Percentiles rank a stretch among this genome's conserved stretches.
These are phyloP conservation scores for Criorhina ranunculi DNA, from an alignment of 2,888 invertebrate species.

Conservation along the genomic window DNA sequence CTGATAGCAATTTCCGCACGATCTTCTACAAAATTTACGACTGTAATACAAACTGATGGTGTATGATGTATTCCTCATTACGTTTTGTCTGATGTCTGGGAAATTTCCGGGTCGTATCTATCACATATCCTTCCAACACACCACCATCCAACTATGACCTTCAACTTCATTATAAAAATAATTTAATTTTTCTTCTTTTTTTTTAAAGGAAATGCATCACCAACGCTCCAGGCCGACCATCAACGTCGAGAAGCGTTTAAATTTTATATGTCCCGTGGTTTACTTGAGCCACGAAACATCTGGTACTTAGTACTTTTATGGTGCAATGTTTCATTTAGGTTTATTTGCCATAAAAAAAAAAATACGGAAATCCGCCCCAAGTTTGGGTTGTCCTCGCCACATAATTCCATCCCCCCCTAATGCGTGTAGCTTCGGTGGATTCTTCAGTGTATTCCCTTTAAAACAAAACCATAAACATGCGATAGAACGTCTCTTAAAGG, in stretches of 20 bases:
- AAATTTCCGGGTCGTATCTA: not conserved
- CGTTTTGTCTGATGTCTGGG: too few relatives aligned
- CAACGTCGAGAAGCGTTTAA: constrained; percentile 19
- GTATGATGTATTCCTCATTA: too few relatives aligned
- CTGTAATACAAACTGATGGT: too few relatives aligned
- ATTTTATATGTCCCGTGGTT: constrained; percentile 25
- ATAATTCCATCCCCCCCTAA: constrained; percentile 28
- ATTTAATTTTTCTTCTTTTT: constrained; percentile 44
- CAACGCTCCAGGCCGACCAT: too few relatives aligned
- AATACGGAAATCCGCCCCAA: not conserved
- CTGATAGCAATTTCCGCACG: too few relatives aligned
- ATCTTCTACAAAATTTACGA: too few relatives aligned
- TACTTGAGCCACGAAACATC: constrained; percentile 45
- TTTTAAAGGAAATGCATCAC: constrained; percentile 9
- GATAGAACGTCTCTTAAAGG: constrained; percentile 8
- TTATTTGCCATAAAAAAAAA: constrained; percentile 56
- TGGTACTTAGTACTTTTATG: constrained; percentile 40
- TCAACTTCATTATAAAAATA: constrained; percentile 21
- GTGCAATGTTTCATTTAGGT: constrained; percentile 65
- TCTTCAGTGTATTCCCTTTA: not conserved
- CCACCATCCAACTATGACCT: not conserved
- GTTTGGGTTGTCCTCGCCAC: constrained; percentile 43
- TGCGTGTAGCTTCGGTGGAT: not conserved
- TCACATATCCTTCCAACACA: not conserved
- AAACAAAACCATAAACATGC: constrained; percentile 26